Evolutionary conservation across 2,888 invertebrate genomes (phyloP), one percentile per base, ranked within the genome.

Genomic region (Rhamnusium bicolor): DNA sequence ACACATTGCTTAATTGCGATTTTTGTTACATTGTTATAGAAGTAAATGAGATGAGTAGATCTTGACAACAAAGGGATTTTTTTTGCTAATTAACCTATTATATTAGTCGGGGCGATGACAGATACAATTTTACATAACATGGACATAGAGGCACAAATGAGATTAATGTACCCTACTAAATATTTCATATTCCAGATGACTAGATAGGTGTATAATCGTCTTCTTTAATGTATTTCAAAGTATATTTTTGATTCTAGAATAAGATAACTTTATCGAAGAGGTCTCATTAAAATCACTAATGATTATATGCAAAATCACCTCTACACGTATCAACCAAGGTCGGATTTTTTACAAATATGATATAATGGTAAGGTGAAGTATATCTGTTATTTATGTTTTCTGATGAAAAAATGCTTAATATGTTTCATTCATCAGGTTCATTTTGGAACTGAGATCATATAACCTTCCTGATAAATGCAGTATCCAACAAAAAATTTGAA

Each of bases 1-100:
- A 21, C 58, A 58, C 58, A 32, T 24, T 18, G 29, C 18, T 58
- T 58, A 58, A 58, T 32, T 58, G 58, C 32, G 18, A 18, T 40
- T 32, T 29, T 18, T 24, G 16, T 29, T 19, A 3, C 29, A 58
- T 58, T 58, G 32, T 58, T 32, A 18, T 58, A 10, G 29, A 8
- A 32, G 58, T 32, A 32, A 58, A 32, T 32, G 32, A 32, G 0
- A 19, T 32, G 58, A 29, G 40, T n/a, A 40, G 40, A n/a, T 40
- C 40, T 40, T 40, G 40, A 40, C 40, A 40, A 40, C n/a, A 40
- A 40, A 40, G n/a, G 10, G 2, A 40, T 40, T 40, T n/a, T n/a
- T 40, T 40, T 40, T 40, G 40, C 40, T 40, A 40, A 40, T 40
- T 40, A 40, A 40, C 40, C n/a, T 40, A 40, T 40, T 40, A 40